Conservation (phyloP, 1,140 invertebrate species). For the Batillaria attramentaria region DNA sequence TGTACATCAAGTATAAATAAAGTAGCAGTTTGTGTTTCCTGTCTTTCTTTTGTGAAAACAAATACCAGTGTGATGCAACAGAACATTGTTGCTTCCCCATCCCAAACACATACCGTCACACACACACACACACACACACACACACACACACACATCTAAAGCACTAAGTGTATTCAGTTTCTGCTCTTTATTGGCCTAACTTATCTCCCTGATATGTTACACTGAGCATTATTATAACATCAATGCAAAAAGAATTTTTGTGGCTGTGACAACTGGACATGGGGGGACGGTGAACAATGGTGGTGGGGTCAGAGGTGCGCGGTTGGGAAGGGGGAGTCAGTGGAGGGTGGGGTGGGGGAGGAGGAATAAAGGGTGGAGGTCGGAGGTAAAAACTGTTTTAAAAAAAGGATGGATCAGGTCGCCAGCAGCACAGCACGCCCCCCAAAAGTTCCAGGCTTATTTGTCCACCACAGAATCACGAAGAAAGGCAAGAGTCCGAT, state of each 20-base stretch:
- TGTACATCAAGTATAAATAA: neutral
- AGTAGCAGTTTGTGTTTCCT: neutral
- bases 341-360: neutral
- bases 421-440: too few species aligned
- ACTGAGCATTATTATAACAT: neutral
- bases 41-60: neutral
- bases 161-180: too few species aligned
- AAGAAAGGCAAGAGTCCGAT: too few species aligned
- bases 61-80: neutral
- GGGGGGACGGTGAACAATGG: neutral
- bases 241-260: neutral
- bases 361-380: neutral
- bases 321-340: neutral
- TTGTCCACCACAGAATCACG: too few species aligned
- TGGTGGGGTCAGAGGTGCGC: neutral
- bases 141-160: neutral
- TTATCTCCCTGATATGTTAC: neutral
- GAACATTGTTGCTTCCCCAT: neutral
- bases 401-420: too few species aligned
- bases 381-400: neutral
- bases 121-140: constrained; percentile 8
- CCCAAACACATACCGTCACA: neutral
- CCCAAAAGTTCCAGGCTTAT: too few species aligned
- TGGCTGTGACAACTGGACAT: neutral
- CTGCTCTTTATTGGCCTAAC: neutral